Evolutionary conservation across 1,140 invertebrate genomes (phyloP).

Genomic region (Matsumurasca onukii): DNA sequence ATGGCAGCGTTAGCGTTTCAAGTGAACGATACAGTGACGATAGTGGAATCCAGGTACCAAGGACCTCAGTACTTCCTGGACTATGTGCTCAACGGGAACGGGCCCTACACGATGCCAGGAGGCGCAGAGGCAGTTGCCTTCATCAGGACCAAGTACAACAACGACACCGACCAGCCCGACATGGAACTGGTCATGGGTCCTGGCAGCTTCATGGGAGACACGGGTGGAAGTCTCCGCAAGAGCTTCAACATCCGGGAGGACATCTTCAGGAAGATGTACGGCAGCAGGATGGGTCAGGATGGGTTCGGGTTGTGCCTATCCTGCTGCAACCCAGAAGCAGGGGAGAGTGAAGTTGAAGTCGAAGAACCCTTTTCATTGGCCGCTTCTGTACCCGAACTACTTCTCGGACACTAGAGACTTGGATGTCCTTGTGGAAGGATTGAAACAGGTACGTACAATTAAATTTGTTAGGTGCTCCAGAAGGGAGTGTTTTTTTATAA

Average conservation of each 20-base stretch:
- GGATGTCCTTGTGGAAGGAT: constrained; percentile 52
- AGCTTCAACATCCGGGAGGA: constrained; percentile 46
- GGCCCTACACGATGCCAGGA: constrained; percentile 48
- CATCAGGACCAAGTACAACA: constrained; percentile 53
- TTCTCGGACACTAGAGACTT: constrained; percentile 44
- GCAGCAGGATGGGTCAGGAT: constrained; percentile 43
- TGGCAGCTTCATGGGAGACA: constrained; percentile 70
- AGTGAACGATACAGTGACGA: constrained; percentile 54
- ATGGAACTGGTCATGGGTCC: constrained; percentile 77
- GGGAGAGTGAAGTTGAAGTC: constrained; percentile 53
- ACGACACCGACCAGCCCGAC: constrained; percentile 56
- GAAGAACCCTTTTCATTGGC: constrained; percentile 58
- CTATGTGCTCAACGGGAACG: constrained; percentile 45
- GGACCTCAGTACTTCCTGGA: constrained; percentile 60
- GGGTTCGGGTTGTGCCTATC: constrained; percentile 52
- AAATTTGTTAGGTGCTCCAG: too few species aligned
- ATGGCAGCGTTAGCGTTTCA: constrained; percentile 56
- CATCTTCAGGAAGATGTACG: constrained; percentile 39
- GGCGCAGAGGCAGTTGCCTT: constrained; percentile 50
- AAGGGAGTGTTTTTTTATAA: too few species aligned
- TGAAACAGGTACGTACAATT: constrained; percentile 50
- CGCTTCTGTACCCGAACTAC: constrained; percentile 62
- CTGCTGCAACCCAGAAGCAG: constrained; percentile 53
- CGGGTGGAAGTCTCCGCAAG: constrained; percentile 61
- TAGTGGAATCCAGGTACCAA: constrained; percentile 60